Conservation (phyloP, 2,888 invertebrate genomes). For the Sinohyriopsis cumingii region DNA sequence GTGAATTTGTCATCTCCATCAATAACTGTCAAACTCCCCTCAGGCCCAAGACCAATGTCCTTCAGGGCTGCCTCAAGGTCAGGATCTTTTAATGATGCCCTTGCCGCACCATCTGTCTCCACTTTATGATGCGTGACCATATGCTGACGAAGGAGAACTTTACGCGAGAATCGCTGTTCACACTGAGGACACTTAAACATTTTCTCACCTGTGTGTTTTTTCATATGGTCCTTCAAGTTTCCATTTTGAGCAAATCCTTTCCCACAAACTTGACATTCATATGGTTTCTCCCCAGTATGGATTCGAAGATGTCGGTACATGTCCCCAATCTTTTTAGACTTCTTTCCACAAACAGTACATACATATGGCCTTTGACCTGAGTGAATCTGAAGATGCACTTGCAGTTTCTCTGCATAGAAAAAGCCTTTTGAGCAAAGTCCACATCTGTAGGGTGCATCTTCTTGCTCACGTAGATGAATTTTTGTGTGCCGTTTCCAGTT, state of each 20-base stretch:
- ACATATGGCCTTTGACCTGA: constrained; percentile 39
- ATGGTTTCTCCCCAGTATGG: constrained; percentile 41
- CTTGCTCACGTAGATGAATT: constrained; percentile 35
- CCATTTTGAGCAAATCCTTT: constrained; percentile 42
- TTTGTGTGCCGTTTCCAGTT: constrained; percentile 39
- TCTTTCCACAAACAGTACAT: constrained; percentile 37
- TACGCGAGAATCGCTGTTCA: constrained; percentile 35
- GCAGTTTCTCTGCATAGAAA: constrained; percentile 39
- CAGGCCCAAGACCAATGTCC: constrained; percentile 18
- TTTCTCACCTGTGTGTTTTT: constrained; percentile 35
- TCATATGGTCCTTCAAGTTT: constrained; percentile 38
- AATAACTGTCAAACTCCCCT: no score
- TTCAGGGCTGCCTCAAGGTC: constrained; percentile 28
- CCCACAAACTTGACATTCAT: constrained; percentile 40
- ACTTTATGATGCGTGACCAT: constrained; percentile 34
- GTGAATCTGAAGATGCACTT: constrained; percentile 42
- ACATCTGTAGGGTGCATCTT: constrained; percentile 34
- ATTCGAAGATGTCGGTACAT: constrained; percentile 40
- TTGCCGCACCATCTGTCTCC: no score
- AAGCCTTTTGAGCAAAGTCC: constrained; percentile 39
- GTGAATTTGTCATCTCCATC: no score
- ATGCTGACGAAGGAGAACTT: constrained; percentile 36
- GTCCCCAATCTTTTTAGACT: constrained; percentile 38
- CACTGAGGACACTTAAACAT: constrained; percentile 33
- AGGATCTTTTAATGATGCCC: no score